phyloP scores from a whole-genome alignment of 2,888 invertebrate genomes.

The Spicauda simplicius region DNA sequence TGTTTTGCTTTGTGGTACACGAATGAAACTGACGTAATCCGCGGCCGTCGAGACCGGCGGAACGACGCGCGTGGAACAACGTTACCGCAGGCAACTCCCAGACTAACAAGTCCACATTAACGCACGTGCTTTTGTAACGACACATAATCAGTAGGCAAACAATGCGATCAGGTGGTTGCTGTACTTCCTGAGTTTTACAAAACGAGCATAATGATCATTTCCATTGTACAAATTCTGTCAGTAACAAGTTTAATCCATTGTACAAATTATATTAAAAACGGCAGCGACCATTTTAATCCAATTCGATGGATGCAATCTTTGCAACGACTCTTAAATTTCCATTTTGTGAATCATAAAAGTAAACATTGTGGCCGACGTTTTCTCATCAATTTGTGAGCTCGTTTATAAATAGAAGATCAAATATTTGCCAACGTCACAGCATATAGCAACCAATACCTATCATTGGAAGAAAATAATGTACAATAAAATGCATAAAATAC shows the following conservation, averaged over 20 bases:
- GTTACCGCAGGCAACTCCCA: conserved; percentile 43
- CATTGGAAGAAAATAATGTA: not conserved
- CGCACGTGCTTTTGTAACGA: conserved; percentile 69
- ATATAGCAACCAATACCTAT: not conserved
- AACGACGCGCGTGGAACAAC: conserved; percentile 49
- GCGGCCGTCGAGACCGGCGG: conserved; percentile 45
- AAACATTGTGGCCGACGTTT: conserved; percentile 15
- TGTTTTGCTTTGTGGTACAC: conserved; percentile 58
- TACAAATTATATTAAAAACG: conserved; percentile 1
- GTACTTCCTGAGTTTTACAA: conserved; percentile 35
- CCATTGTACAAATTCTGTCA: not conserved
- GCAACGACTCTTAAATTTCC: conserved; percentile 15
- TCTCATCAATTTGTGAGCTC: conserved; percentile 5
- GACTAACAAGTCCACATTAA: conserved; percentile 61
- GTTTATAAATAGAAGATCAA: conserved; percentile 17
- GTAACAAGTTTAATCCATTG: not conserved
- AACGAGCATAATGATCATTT: conserved; percentile 14
- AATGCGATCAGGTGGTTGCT: conserved; percentile 44
- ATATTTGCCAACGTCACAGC: not conserved
- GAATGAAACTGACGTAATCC: conserved; percentile 71
- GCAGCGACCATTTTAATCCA: not conserved
- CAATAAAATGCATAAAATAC: not conserved
- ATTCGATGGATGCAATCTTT: not conserved
- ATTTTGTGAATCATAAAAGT: conserved; percentile 15
- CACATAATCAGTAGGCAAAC: conserved; percentile 59